Evolutionary conservation across 2,888 invertebrate genomes (phyloP).

Genomic region (Chrysotoxum bicinctum): DNA sequence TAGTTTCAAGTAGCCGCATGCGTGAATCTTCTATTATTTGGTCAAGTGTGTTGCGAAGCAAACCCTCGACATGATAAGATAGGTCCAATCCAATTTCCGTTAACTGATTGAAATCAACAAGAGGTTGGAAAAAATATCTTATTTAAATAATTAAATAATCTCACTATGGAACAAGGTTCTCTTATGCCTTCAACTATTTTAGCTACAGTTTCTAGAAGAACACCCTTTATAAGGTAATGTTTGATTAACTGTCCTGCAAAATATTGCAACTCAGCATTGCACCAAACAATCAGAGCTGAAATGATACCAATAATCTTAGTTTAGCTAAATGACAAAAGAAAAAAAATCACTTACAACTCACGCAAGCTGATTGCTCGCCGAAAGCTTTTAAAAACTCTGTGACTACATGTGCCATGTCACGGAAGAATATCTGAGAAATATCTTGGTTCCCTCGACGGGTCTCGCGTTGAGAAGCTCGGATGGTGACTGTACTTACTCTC

Average conservation of each 20-base stretch:
- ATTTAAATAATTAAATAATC: neutral
- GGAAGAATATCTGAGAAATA: constrained; percentile 86
- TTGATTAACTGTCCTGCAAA: constrained; percentile 91
- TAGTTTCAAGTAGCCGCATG: constrained; percentile 79
- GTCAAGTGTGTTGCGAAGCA: constrained; percentile 87
- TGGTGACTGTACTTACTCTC: constrained; percentile 79
- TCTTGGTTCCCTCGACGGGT: constrained; percentile 81
- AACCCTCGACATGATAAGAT: constrained; percentile 94
- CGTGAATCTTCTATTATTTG: constrained; percentile 81
- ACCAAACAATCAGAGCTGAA: constrained; percentile 94
- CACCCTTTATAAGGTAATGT: constrained; percentile 95
- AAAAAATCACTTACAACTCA: constrained; percentile 84
- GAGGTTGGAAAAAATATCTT: constrained; percentile 60
- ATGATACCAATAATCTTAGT: neutral
- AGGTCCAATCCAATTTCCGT: constrained; percentile 92
- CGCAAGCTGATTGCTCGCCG: constrained; percentile 88
- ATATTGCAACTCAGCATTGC: constrained; percentile 90
- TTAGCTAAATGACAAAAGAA: neutral
- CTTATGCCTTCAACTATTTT: constrained; percentile 93
- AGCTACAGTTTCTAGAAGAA: constrained; percentile 90
- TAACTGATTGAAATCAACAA: constrained; percentile 76
- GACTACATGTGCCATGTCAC: constrained; percentile 86
- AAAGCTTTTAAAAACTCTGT: constrained; percentile 91
- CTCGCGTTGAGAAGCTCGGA: constrained; percentile 80
- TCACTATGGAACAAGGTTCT: constrained; percentile 80